These are phyloP conservation scores for Diorhabda elongata DNA, from an alignment of 1,140 invertebrate species.

Conservation along the genomic window DNA sequence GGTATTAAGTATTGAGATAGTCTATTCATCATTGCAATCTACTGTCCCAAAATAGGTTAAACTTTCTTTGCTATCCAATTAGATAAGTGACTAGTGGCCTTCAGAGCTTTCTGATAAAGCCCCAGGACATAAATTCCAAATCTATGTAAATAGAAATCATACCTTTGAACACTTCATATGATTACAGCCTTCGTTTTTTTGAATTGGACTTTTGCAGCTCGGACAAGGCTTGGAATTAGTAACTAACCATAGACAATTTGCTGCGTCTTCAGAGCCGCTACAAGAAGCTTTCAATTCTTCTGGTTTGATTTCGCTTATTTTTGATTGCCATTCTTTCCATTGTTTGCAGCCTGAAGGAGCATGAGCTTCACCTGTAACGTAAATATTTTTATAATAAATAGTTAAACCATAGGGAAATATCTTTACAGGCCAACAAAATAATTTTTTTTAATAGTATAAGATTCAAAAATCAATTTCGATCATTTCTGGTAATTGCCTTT, in stretches of 20 bases:
- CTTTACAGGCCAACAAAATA: too few relatives aligned
- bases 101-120: too few relatives aligned
- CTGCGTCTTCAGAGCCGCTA: constrained; percentile 61
- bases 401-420: background rate
- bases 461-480: too few relatives aligned
- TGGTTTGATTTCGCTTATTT: constrained; percentile 62
- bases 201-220: constrained; percentile 69
- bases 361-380: constrained; percentile 58
- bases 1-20: too few relatives aligned
- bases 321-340: constrained; percentile 63
- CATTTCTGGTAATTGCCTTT: too few relatives aligned
- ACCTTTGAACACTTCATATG: constrained; percentile 76
- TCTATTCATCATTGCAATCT: too few relatives aligned
- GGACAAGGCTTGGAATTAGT: constrained; percentile 73
- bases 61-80: too few relatives aligned
- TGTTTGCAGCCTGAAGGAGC: constrained; percentile 65
- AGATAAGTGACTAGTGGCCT: too few relatives aligned
- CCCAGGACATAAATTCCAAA: too few relatives aligned
- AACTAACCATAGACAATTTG: constrained; percentile 68
- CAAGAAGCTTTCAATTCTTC: constrained; percentile 60
- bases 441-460: background rate
- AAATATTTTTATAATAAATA: background rate
- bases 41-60: too few relatives aligned
- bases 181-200: constrained; percentile 77
- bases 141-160: constrained; percentile 15